These are phyloP conservation scores for Standfussiana lucernea DNA, from an alignment of 2,888 invertebrate species.

Conservation along the genomic window DNA sequence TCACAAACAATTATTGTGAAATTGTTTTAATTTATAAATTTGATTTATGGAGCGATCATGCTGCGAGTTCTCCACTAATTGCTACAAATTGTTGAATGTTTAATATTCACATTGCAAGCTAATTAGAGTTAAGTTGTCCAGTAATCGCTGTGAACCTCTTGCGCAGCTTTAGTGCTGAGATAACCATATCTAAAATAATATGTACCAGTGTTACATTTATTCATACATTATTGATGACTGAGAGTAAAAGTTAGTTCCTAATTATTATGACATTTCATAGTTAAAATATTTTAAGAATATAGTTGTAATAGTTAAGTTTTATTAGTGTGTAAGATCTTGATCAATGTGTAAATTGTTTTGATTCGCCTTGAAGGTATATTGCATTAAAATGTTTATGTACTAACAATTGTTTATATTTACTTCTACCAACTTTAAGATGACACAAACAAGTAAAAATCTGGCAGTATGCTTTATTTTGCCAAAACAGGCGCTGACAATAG, in stretches of 20 bases:
- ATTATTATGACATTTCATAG: conserved; percentile 37
- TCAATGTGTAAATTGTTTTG: conserved; percentile 21
- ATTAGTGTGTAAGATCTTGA: conserved; percentile 37
- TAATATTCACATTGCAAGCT: not conserved
- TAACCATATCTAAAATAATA: not conserved
- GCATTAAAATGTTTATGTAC: conserved; percentile 33
- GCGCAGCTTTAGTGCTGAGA: not conserved
- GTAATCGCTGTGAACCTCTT: not conserved
- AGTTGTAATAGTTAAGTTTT: no score
- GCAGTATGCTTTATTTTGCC: not conserved
- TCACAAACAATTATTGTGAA: not conserved
- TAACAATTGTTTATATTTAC: conserved; percentile 28
- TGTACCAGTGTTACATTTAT: conserved; percentile 22
- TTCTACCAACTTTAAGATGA: not conserved
- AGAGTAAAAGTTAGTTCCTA: conserved; percentile 24
- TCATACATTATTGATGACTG: conserved; percentile 11
- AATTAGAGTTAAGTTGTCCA: not conserved
- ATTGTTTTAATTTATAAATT: not conserved
- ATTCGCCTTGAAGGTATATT: conserved; percentile 16
- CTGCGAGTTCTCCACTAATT: not conserved
- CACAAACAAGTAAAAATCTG: not conserved
- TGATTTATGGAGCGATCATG: not conserved
- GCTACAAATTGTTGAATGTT: not conserved
- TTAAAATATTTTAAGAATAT: conserved; percentile 10
- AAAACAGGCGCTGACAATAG: not conserved